These are phyloP conservation scores for Lamprologus lemairii DNA, from an alignment of 2,113 vertebrate genomes.

Conservation along the genomic window DNA sequence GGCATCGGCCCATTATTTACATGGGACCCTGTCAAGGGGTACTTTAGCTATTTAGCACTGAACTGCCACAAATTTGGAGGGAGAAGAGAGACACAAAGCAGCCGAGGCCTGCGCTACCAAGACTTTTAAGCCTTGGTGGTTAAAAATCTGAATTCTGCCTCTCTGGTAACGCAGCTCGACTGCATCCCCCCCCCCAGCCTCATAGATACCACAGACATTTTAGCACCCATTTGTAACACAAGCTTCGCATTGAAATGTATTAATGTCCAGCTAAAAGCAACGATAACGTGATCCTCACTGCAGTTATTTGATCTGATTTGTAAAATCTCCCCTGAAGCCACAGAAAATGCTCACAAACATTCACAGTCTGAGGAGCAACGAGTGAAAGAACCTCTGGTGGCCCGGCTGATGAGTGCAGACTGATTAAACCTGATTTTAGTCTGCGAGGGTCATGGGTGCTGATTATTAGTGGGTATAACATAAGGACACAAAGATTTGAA, in stretches of 20 bases:
- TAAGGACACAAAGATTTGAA: background rate
- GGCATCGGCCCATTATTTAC: background rate
- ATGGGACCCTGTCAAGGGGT: background rate
- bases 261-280: background rate
- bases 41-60: background rate
- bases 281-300: background rate
- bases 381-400: background rate
- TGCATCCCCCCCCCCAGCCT: background rate
- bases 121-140: background rate
- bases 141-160: background rate
- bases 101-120: rapidly evolving
- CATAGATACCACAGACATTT: background rate
- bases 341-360: background rate
- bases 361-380: background rate
- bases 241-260: background rate
- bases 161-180: rapidly evolving
- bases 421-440: background rate
- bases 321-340: background rate
- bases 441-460: background rate
- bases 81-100: background rate
- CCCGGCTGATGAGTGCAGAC: background rate
- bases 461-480: background rate
- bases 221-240: background rate
- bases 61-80: background rate
- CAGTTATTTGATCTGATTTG: background rate